Evolutionary conservation across 2,888 invertebrate genomes (phyloP), one percentile per base, ranked within the genome.

Genomic region (Chrysodeixis includens): DNA sequence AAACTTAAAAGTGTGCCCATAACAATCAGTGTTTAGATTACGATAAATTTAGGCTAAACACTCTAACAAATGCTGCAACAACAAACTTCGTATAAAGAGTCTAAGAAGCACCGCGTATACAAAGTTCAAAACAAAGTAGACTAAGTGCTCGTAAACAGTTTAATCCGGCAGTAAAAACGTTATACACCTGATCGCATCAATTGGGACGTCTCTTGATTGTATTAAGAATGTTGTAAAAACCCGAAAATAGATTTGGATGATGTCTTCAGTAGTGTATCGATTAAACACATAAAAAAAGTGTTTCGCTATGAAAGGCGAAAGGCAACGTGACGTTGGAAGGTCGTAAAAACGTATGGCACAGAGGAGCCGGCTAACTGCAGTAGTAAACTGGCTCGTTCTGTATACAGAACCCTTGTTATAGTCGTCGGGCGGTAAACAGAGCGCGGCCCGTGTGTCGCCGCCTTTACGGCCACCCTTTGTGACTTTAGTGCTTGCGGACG

Each of bases 331-430:
- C 90, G 92, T 88, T 86, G 86, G 89, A 89, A 87, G 88, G 87
- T 94, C 94, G 90, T 95, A 94, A 95, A 95, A 94, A 84, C 90
- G 93, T 93, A 94, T 92, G 91, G 94, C 91, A 91, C 90, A 94
- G 93, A 94, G 93, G 86, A 92, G 92, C 94, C 93, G 94, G 86
- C 93, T 91, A 88, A 89, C 91, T 89, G 90, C 90, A 90, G 94
- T 87, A 92, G 94, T 95, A 94, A 94, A 94, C 89, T 88, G 86
- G 86, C 85, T 90, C 91, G 90, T 92, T 90, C 91, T 94, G 93
- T 94, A 94, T 93, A 94, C 93, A 93, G 84, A 83, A 86, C 90
- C 91, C 92, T 91, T 92, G 93, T 93, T 93, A 93, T 92, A 90
- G 93, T 89, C 90, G 89, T 84, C 88, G 84, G 83, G 84, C 84